Evolutionary conservation across 2,113 vertebrate species (phyloP).

Genomic region (Hemichromis elongatus): DNA sequence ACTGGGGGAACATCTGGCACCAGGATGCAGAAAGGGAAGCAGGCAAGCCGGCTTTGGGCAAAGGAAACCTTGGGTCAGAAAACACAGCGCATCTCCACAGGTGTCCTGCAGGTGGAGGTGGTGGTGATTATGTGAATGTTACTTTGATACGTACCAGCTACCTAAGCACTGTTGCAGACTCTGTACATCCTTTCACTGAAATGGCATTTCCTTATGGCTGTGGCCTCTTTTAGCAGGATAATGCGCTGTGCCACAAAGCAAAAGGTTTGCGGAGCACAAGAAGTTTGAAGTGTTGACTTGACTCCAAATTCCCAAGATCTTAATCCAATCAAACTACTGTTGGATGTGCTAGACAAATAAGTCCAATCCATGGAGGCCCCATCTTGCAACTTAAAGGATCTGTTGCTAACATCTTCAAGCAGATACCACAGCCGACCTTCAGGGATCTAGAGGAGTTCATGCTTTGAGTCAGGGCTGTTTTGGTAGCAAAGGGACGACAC

Average conservation of each 20-base stretch:
- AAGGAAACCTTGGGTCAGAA: not conserved
- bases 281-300: not conserved
- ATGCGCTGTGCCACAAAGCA: not conserved
- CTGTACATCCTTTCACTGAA: not conserved
- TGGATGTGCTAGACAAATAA: not conserved
- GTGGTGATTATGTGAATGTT: not conserved
- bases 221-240: not conserved
- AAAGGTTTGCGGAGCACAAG: fast-evolving
- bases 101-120: not conserved
- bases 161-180: not conserved
- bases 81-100: not conserved
- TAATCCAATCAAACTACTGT: not conserved
- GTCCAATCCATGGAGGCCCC: fast-evolving
- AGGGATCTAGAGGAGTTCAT: too few relatives aligned
- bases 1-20: not conserved
- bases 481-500: not conserved
- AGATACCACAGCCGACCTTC: not conserved
- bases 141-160: not conserved
- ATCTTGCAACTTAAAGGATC: not conserved
- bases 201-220: not conserved
- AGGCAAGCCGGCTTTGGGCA: not conserved
- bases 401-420: not conserved
- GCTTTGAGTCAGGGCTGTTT: not conserved
- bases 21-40: not conserved
- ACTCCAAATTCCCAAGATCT: not conserved